These are phyloP conservation scores for Leucophora obtusa DNA, from an alignment of 2,888 invertebrate genomes.

Conservation along the genomic window DNA sequence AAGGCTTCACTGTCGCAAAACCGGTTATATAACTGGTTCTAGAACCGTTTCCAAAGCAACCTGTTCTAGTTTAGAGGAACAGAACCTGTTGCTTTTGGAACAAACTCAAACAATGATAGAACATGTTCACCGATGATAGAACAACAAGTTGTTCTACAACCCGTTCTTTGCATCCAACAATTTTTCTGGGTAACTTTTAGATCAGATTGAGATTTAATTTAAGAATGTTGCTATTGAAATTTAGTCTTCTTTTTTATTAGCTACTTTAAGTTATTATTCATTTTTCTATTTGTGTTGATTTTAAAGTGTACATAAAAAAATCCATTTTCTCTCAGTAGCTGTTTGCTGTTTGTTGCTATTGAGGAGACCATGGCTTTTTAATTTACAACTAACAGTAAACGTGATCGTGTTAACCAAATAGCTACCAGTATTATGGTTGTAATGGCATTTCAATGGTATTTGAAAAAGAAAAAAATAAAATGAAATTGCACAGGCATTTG, in stretches of 20 bases:
- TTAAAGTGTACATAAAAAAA: not conserved
- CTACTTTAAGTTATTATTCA: not conserved
- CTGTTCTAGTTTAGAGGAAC: no score
- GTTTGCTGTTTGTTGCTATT: not conserved
- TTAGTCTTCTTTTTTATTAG: not conserved
- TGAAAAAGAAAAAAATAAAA: not conserved
- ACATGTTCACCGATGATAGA: no score
- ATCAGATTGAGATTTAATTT: no score
- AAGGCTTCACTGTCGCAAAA: no score
- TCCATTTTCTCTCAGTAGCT: not conserved
- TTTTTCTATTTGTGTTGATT: not conserved
- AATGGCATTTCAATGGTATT: not conserved
- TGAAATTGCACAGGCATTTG: not conserved
- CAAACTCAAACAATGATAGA: no score
- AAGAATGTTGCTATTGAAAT: no score
- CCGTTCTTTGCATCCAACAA: no score
- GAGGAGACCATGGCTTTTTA: slow-evolving; percentile 25
- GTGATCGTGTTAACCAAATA: slow-evolving; percentile 43
- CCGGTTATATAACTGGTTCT: no score
- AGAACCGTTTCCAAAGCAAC: no score
- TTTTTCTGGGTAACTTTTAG: no score
- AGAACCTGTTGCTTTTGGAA: no score
- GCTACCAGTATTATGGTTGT: slow-evolving; percentile 4
- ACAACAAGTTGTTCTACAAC: no score
- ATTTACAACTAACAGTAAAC: slow-evolving; percentile 42